Conservation (phyloP, 1,140 invertebrate species). For the Calliphora vicina region DNA sequence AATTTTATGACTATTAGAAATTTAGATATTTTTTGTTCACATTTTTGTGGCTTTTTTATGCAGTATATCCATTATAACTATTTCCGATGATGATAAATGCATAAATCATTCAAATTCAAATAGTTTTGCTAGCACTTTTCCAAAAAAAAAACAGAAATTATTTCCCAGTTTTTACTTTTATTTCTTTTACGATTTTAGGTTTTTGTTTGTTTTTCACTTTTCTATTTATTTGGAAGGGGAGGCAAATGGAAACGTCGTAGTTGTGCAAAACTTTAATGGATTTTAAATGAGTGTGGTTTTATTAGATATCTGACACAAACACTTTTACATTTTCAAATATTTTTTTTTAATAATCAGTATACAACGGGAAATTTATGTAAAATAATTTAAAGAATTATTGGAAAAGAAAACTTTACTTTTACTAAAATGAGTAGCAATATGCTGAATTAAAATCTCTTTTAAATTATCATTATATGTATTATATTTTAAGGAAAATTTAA, state of each 20-base stretch:
- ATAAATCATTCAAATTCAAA: constrained; percentile 31
- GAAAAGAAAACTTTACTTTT: too few species aligned
- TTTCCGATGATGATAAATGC: constrained; percentile 33
- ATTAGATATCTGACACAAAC: constrained; percentile 20
- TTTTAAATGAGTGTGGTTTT: constrained; percentile 32
- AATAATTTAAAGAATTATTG: too few species aligned
- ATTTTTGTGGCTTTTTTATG: background rate
- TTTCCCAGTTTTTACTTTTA: background rate
- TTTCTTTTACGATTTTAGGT: background rate
- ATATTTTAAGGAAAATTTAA: too few species aligned
- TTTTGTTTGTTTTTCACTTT: background rate
- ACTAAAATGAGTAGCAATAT: too few species aligned
- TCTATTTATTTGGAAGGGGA: background rate
- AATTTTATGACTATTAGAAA: background rate
- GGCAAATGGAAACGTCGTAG: background rate
- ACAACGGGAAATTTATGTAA: too few species aligned
- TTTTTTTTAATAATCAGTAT: too few species aligned
- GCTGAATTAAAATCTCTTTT: too few species aligned
- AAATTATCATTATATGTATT: too few species aligned
- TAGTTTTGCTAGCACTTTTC: constrained; percentile 31
- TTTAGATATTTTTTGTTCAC: background rate
- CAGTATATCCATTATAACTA: background rate
- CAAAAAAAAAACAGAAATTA: background rate
- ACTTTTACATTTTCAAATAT: background rate
- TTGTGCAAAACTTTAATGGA: constrained; percentile 32